These are phyloP conservation scores for Leptura quadrifasciata DNA, from an alignment of 2,888 invertebrate species.

Conservation along the genomic window DNA sequence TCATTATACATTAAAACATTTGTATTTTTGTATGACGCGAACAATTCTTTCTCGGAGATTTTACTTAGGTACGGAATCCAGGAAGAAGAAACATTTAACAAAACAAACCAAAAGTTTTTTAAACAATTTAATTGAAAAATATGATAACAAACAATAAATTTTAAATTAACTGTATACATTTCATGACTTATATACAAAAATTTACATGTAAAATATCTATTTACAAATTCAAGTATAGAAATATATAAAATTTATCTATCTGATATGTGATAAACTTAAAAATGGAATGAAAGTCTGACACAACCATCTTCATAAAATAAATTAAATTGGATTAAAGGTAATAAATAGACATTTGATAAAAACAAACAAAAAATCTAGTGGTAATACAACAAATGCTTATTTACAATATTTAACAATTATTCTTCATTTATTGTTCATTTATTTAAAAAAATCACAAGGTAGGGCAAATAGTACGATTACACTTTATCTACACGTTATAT, in stretches of 20 bases:
- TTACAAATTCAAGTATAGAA: slow-evolving; percentile 28
- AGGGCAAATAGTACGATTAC: slow-evolving; percentile 8
- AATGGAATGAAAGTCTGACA: slow-evolving; percentile 20
- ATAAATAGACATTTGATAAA: slow-evolving; percentile 9
- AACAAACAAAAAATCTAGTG: not conserved
- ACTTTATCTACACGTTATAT: not conserved
- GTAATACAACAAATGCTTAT: not conserved
- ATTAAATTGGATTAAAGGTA: not conserved
- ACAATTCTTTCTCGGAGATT: no score
- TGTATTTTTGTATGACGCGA: no score
- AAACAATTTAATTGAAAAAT: slow-evolving; percentile 42
- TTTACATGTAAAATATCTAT: slow-evolving; percentile 35
- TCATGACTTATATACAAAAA: slow-evolving; percentile 21
- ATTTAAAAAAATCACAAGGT: slow-evolving; percentile 32
- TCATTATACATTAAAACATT: no score
- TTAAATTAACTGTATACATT: slow-evolving; percentile 30
- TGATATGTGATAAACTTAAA: slow-evolving; percentile 13
- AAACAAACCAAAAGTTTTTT: slow-evolving; percentile 15
- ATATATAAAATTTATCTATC: slow-evolving; percentile 25
- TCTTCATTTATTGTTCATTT: not conserved
- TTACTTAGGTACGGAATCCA: no score
- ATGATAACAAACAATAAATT: slow-evolving; percentile 35
- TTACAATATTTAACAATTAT: slow-evolving; percentile 7
- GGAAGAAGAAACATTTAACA: not conserved
- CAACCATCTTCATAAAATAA: slow-evolving; percentile 8